A percentile compares a stretch with the other conserved stretches of the same genome.
Conservation (phyloP, 2,797 vertebrate genomes). For the Esox masquinongy region DNA sequence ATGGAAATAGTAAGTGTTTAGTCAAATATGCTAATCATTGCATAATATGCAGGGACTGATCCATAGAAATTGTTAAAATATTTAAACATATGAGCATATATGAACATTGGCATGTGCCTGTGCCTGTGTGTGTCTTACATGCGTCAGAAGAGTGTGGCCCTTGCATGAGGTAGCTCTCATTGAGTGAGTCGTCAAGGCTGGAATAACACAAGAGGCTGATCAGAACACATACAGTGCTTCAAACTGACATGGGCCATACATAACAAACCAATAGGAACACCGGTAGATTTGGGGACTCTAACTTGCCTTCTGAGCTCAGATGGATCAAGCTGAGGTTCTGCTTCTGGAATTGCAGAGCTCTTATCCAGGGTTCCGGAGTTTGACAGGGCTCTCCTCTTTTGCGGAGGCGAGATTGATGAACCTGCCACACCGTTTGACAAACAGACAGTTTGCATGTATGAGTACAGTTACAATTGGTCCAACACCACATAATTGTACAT, state of each 20-base stretch:
- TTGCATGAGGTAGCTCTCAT: background rate
- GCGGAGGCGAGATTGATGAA: background rate
- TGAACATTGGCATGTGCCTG: background rate
- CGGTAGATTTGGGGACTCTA: background rate
- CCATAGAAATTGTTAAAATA: too few relatives aligned
- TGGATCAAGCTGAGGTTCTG: constrained; percentile 1
- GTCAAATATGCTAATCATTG: too few relatives aligned
- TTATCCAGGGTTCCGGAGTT: background rate
- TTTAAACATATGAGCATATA: background rate
- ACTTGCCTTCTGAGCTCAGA: background rate
- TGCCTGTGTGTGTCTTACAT: background rate
- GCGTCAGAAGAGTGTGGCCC: constrained; percentile 5
- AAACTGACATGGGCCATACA: background rate
- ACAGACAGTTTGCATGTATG: background rate
- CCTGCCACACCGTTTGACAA: background rate
- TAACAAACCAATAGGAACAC: background rate
- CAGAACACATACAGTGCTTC: too few relatives aligned
- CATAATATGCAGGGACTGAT: too few relatives aligned
- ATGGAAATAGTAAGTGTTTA: too few relatives aligned
- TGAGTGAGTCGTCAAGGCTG: constrained; percentile 2
- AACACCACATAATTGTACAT: background rate
- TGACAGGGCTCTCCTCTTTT: background rate
- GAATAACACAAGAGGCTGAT: background rate
- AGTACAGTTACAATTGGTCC: background rate
- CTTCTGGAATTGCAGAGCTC: background rate